Conservation (phyloP, 2,888 invertebrate species). For the Abscondita cerata region DNA sequence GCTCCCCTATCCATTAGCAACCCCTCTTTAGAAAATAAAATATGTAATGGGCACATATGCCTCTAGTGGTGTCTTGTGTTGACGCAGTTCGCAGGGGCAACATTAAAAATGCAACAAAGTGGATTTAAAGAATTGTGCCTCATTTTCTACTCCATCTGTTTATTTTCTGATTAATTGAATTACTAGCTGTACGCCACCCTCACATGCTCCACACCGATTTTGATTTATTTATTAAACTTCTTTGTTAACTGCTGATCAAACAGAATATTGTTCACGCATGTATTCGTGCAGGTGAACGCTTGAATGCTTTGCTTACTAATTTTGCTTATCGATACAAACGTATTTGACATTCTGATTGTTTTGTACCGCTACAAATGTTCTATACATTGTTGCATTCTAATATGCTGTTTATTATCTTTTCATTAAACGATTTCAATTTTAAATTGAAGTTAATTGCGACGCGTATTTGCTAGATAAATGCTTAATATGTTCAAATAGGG, state of each 20-base stretch:
- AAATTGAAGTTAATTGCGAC: no score
- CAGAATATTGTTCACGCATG: slow-evolving; percentile 5
- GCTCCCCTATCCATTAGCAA: slow-evolving; percentile 44
- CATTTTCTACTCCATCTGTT: slow-evolving; percentile 42
- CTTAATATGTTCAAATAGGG: no score
- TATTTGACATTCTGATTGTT: not conserved
- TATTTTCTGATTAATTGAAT: slow-evolving; percentile 43
- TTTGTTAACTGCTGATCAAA: slow-evolving; percentile 9
- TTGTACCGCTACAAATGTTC: no score
- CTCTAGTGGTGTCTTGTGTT: slow-evolving; percentile 34
- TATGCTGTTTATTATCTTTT: no score
- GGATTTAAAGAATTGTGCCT: slow-evolving; percentile 28
- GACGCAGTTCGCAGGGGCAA: slow-evolving; percentile 18
- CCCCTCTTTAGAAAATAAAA: slow-evolving; percentile 40
- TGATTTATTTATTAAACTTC: slow-evolving; percentile 14
- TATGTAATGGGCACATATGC: slow-evolving; percentile 44
- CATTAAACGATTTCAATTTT: no score
- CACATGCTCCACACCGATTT: slow-evolving; percentile 10
- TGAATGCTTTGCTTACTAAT: slow-evolving; percentile 15
- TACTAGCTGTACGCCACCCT: slow-evolving; percentile 41
- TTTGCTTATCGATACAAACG: slow-evolving; percentile 12
- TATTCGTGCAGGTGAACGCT: slow-evolving; percentile 12
- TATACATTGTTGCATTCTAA: no score
- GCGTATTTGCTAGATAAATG: no score
- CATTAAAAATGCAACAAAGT: slow-evolving; percentile 36